Base-by-base conservation (phyloP, 1,140 invertebrate genomes). In the Drosophila sulfurigaster region DNA sequence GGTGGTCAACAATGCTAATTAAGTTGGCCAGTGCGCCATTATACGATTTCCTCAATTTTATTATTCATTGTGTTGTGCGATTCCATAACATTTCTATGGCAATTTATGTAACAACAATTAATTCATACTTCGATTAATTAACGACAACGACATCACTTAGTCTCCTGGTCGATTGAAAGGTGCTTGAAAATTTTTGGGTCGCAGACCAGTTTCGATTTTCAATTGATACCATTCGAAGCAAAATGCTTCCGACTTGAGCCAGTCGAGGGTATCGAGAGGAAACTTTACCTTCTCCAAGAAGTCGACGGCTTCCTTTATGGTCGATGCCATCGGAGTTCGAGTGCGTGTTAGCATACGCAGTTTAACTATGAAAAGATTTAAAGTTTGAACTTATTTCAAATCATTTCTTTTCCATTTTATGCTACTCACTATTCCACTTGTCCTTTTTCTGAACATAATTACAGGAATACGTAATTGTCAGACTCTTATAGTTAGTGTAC, bases 141-240 rank as follows among this genome's bases (percentile, higher is more conserved):
- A 51, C 43, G 16, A 28, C 15, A 38, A 30, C 49, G 2, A 15
- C 25, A 8, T 10, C 35, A 11, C 7, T 4, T 35, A 57, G 20
- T 48, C 59, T 15, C 52, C 83, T 35, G 10, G 60, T 0, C 3
- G 0, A 66, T 71, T 78, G 10, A 65, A 67, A 7, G 85, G 83
- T 1, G 74, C 70, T 20, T 56, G 51, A 20, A 15, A 83, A 2
- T 6, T 0, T 1, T 51, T 56, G 5, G 73, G 69, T 10, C 77
- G 45, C 0, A 2, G n/a, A 2, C 30, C 3, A 0, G 46, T 16
- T 5, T 88, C 54, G n/a, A 75, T 69, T 0, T 70, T 67, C n/a
- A 83, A 11, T 16, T 67, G 4, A 57, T 83, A 88, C 77, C 80
- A 88, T 41, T 87, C 80, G 32, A 87, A 87, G 43, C 83, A 87